phyloP scores from a whole-genome alignment of 2,113 vertebrate genomes.

The Bettongia penicillata region DNA sequence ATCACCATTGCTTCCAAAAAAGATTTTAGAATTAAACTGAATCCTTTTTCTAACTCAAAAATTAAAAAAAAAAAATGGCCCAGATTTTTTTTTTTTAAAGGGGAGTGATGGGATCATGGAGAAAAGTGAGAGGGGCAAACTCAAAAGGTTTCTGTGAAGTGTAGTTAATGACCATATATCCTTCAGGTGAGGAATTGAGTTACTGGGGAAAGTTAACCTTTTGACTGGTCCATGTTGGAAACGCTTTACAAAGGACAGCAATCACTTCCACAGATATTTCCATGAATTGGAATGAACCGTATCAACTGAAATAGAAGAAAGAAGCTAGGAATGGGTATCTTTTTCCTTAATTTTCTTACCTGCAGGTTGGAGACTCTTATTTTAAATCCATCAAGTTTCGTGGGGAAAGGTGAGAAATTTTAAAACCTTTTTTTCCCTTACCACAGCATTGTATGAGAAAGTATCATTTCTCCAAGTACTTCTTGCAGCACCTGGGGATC shows the following conservation, averaged over 20 bases:
- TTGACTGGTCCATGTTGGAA: conserved; percentile 27
- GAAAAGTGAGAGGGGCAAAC: background rate
- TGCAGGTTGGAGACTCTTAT: background rate
- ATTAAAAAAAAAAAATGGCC: conserved; percentile 2
- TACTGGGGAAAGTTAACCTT: background rate
- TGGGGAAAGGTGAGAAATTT: background rate
- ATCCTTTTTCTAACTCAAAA: background rate
- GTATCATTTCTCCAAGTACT: background rate
- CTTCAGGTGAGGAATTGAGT: background rate
- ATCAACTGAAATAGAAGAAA: background rate
- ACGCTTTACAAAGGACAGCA: conserved; percentile 4
- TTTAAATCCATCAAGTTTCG: background rate
- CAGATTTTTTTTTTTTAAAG: background rate
- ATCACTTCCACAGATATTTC: conserved; percentile 13
- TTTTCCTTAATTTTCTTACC: background rate
- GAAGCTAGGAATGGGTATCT: background rate
- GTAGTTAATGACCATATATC: background rate
- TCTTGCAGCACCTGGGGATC: background rate
- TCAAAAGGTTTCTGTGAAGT: conserved; percentile 11
- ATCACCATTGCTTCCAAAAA: background rate
- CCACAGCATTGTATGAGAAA: background rate
- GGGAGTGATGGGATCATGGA: background rate
- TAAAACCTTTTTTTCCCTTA: background rate
- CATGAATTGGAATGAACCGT: background rate
- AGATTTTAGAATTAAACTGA: conserved; percentile 1